Evolutionary conservation across 2,797 vertebrate species (phyloP), one percentile per base, ranked within the genome.

Genomic region (Semotilus atromaculatus): DNA sequence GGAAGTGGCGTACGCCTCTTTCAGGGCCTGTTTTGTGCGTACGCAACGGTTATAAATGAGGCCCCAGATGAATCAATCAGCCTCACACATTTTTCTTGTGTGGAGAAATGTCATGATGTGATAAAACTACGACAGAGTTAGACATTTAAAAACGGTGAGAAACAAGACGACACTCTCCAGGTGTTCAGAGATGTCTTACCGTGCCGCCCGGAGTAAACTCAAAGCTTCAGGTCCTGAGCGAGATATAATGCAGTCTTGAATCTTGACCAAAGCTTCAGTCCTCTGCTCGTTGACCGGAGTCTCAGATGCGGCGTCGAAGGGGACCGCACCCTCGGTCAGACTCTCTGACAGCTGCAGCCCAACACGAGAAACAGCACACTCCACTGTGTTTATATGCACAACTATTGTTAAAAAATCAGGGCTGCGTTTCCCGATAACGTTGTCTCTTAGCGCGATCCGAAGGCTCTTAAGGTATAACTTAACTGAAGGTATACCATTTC

Each of bases 251-350:
- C 94, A 92, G 1, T 95, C 96, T 91, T 99, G 97, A 87, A 99
- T 96, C 16, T 92, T 93, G 82, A 96, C 94, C 96, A 98, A 94
- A 55, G 96, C 97, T 88, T 97, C 96, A 0, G 94, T 91, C 0
- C 95, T 93, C 90, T 99, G 98, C 80, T 99, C 97, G 89, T 97
- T 97, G 31, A 97, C 92, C 0, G 97, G 97, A 8, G 94, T 95
- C 88, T 98, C 97, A 21, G 96, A 98, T 1, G 97, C 89, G 0
- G 97, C 97, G 0, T 99, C 97, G 34, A 99, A 99, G 4, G 98
- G 98, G 73, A 98, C 93, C 18, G 94, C 9, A 1, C 84, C 85
- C 85, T 94, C 93, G 0, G 82, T 91, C 89, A 96, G 64, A 70
- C 93, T 88, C 34, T 87, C 91, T 0, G 95, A 93, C 85, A 96